phyloP scores from a whole-genome alignment of 2,797 vertebrate genomes.

The Rhinella marina region DNA sequence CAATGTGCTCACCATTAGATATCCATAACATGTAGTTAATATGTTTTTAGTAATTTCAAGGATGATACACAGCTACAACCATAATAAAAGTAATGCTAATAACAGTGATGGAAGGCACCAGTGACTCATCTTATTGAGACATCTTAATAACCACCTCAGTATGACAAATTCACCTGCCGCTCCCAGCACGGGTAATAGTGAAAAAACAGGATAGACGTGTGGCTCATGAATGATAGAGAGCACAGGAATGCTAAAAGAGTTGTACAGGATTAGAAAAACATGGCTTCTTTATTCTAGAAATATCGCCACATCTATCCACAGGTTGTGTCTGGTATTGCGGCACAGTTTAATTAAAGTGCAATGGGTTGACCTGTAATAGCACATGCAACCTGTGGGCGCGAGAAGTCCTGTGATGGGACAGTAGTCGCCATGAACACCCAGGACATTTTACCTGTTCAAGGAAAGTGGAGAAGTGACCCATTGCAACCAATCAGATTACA shows the following conservation, averaged over 20 bases:
- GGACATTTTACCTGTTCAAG: too few relatives aligned
- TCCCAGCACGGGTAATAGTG: constrained; percentile 13
- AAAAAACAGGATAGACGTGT: constrained; percentile 30
- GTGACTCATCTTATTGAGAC: constrained; percentile 42
- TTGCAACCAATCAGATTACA: too few relatives aligned
- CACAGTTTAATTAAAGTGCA: background rate
- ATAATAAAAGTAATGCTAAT: background rate
- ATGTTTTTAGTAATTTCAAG: too few relatives aligned
- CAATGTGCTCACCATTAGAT: too few relatives aligned
- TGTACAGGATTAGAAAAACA: background rate
- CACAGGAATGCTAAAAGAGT: background rate
- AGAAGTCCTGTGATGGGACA: too few relatives aligned
- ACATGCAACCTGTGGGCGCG: background rate
- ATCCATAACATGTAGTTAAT: background rate
- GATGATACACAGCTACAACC: background rate
- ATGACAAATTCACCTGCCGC: constrained; percentile 26
- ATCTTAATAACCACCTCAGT: constrained; percentile 29
- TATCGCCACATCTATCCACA: background rate
- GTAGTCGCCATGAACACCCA: too few relatives aligned
- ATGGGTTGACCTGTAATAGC: background rate
- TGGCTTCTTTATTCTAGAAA: background rate
- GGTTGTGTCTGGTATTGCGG: background rate
- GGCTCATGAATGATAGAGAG: constrained; percentile 31
- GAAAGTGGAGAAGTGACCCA: too few relatives aligned
- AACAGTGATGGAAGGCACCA: constrained; percentile 4